Evolutionary conservation across 2,888 invertebrate species (phyloP).

Genomic region (Cheiracanthium punctorium): DNA sequence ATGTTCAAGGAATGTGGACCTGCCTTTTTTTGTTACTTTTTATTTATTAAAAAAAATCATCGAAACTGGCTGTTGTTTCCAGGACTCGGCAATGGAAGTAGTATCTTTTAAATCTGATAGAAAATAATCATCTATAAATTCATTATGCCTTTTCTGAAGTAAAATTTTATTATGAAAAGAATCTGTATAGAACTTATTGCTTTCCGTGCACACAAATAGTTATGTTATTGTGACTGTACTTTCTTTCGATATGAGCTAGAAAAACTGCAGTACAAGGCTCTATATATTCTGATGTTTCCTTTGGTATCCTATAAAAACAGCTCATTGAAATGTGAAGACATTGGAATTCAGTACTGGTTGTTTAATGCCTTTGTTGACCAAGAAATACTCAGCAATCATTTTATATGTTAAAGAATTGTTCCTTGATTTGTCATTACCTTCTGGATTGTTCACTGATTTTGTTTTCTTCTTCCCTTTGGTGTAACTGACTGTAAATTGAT

Average conservation of each 20-base stretch:
- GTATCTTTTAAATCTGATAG: neutral
- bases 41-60: neutral
- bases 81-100: neutral
- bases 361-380: too few species aligned
- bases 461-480: neutral
- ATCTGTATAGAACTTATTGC: too few species aligned
- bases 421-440: neutral
- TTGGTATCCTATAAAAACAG: too few species aligned
- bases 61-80: neutral
- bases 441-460: neutral
- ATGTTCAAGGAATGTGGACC: slow-evolving; percentile 9
- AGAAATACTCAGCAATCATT: neutral
- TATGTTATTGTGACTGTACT: too few species aligned
- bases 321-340: too few species aligned
- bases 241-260: too few species aligned
- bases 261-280: too few species aligned
- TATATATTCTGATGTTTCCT: too few species aligned
- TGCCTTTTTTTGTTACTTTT: neutral
- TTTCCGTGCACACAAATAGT: too few species aligned
- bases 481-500: neutral
- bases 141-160: too few species aligned
- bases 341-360: too few species aligned
- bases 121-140: neutral
- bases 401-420: neutral
- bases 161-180: too few species aligned